A percentile compares a stretch with the other conserved stretches of the same genome.
Conservation (phyloP, 2,888 invertebrate species). For the Ormyrus thymus region DNA sequence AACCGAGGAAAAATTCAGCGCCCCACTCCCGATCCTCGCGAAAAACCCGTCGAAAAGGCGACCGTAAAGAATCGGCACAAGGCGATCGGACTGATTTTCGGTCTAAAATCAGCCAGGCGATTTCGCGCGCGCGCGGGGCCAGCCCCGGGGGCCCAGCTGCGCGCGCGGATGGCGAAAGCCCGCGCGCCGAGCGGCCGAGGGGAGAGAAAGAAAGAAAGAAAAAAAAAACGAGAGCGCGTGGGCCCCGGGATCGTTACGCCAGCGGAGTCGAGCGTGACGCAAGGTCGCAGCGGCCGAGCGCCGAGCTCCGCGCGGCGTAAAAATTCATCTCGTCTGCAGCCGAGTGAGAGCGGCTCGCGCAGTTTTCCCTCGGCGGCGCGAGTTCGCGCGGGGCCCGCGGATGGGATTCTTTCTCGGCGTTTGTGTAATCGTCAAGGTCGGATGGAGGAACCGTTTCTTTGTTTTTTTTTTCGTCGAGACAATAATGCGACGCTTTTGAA, state of each 20-base stretch:
- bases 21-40: not conserved
- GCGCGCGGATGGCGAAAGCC: constrained; percentile 20
- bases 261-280: constrained; percentile 10
- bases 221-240: constrained; percentile 7
- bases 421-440: no score
- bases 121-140: no score
- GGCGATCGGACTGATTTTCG: not conserved
- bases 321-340: constrained; percentile 4
- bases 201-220: constrained; percentile 2
- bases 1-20: no score
- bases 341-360: no score
- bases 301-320: not conserved
- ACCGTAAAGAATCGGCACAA: not conserved
- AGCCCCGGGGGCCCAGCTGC: no score
- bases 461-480: no score
- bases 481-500: no score
- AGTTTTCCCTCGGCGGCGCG: no score
- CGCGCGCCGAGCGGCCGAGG: not conserved
- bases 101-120: not conserved
- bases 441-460: no score
- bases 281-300: not conserved
- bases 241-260: constrained; percentile 15
- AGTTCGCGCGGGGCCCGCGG: no score
- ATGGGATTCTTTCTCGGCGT: no score
- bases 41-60: not conserved